Conservation (phyloP, 2,797 vertebrate species). For the Simalia tracyae region DNA sequence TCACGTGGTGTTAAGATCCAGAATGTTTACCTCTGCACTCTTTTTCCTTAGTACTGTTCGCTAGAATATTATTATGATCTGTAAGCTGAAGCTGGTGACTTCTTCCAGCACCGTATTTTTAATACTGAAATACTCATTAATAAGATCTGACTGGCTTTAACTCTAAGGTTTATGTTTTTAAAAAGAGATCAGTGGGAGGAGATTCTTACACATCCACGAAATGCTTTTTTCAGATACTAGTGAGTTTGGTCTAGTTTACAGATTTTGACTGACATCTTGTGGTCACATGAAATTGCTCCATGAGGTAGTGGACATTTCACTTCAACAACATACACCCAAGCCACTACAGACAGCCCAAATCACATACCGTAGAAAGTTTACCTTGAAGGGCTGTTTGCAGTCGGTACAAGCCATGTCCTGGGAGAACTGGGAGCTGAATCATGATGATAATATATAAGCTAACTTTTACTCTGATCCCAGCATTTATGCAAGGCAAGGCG, state of each 20-base stretch:
- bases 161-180: background rate
- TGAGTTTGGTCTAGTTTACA: background rate
- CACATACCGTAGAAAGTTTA: background rate
- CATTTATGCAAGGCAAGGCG: background rate
- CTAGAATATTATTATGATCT: background rate
- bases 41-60: background rate
- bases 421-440: background rate
- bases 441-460: background rate
- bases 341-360: background rate
- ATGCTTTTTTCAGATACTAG: background rate
- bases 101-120: background rate
- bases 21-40: background rate
- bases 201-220: background rate
- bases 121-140: background rate
- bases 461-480: background rate
- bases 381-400: background rate
- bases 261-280: background rate
- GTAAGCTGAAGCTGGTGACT: background rate
- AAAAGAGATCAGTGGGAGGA: background rate
- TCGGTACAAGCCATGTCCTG: background rate
- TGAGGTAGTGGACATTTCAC: background rate
- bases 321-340: background rate
- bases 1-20: slow-evolving; percentile 4
- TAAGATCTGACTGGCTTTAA: background rate
- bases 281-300: background rate